Conservation (phyloP, 2,888 invertebrate species). For the Halictus quadricinctus region DNA sequence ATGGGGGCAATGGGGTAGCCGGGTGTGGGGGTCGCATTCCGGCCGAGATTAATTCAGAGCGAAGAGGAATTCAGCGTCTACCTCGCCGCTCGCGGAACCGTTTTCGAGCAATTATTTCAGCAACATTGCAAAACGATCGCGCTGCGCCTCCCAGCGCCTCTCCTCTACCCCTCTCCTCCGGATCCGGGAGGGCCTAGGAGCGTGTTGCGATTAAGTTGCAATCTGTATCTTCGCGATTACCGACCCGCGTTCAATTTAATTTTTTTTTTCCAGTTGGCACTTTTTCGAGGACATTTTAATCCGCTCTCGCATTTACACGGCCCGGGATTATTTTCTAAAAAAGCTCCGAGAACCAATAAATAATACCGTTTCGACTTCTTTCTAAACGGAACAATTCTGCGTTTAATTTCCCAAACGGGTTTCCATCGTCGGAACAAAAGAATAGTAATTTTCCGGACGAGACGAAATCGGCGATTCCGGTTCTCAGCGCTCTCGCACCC, state of each 20-base stretch:
- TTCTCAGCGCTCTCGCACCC: slow-evolving; percentile 10
- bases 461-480: neutral
- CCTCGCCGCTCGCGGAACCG: slow-evolving; percentile 71
- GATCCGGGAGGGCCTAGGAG: neutral
- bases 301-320: neutral
- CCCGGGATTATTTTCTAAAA: neutral
- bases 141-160: slow-evolving; percentile 17
- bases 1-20: slow-evolving; percentile 69
- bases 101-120: slow-evolving; percentile 81
- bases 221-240: slow-evolving; percentile 25
- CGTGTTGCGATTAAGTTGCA: slow-evolving; percentile 42
- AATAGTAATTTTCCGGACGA: neutral
- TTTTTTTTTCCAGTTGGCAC: neutral
- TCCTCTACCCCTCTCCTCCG: neutral
- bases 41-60: slow-evolving; percentile 81
- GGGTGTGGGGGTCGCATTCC: slow-evolving; percentile 78
- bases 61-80: slow-evolving; percentile 81
- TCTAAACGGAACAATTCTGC: neutral
- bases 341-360: neutral
- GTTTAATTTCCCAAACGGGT: neutral
- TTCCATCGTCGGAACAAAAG: neutral
- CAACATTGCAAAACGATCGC: slow-evolving; percentile 81
- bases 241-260: neutral
- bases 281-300: neutral
- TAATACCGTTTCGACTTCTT: neutral